Conservation (phyloP, 2,113 vertebrate genomes). For the human region GRCh38 chr6:142083001-142083500, state of each 20-base stretch:
- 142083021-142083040: background rate
- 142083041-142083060: background rate
- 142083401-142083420: background rate
- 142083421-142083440: background rate
- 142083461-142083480: slow-evolving; percentile 14
- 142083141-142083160: slow-evolving; percentile 1
- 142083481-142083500: background rate
- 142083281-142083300: background rate
- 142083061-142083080: background rate
- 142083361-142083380: background rate
- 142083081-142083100: background rate
- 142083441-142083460: background rate
- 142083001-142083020: background rate
- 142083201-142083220: background rate
- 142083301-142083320: background rate
- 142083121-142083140: background rate
- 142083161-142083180: background rate
- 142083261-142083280: background rate
- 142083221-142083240: background rate
- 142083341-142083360: background rate
- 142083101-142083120: background rate
- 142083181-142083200: background rate
- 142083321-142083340: background rate
- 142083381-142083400: background rate
- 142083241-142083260: background rate